Conservation (phyloP, 2,888 invertebrate genomes). For the Cephonodes hylas region DNA sequence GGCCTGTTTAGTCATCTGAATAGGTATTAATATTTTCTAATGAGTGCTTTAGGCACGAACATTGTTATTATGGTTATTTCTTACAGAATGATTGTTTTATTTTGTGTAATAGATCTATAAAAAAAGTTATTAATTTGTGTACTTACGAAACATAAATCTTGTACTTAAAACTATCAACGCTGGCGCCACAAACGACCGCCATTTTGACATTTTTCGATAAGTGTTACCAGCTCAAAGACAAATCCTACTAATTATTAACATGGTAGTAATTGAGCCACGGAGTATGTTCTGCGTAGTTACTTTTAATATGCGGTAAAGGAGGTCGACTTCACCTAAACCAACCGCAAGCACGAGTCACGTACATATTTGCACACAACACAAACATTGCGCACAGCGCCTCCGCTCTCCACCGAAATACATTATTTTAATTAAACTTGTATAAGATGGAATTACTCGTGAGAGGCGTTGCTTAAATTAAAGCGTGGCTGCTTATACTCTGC, state of each 20-base stretch:
- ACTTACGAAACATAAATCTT: neutral
- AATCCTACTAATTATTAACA: neutral
- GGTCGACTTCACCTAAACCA: slow-evolving; percentile 2
- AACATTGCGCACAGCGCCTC: slow-evolving; percentile 22
- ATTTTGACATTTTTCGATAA: neutral
- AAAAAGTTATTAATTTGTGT: no score
- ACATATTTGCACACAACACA: slow-evolving; percentile 19
- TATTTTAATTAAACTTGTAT: slow-evolving; percentile 44
- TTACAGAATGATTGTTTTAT: no score
- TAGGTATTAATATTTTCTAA: no score
- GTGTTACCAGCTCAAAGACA: neutral
- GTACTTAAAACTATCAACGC: neutral
- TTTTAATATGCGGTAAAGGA: slow-evolving; percentile 10
- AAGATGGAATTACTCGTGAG: slow-evolving; percentile 24
- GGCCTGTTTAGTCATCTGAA: no score
- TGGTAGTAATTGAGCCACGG: neutral
- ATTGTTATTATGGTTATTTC: no score
- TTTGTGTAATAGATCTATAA: no score
- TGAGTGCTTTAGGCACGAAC: no score
- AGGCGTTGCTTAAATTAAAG: slow-evolving; percentile 18
- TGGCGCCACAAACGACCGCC: neutral
- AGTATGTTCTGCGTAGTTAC: neutral
- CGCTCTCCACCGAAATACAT: slow-evolving; percentile 29
- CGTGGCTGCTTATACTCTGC: slow-evolving; percentile 11
- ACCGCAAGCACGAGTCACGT: slow-evolving; percentile 15